phyloP scores from a whole-genome alignment of 1,140 invertebrate genomes.

The Macrobrachium nipponense region DNA sequence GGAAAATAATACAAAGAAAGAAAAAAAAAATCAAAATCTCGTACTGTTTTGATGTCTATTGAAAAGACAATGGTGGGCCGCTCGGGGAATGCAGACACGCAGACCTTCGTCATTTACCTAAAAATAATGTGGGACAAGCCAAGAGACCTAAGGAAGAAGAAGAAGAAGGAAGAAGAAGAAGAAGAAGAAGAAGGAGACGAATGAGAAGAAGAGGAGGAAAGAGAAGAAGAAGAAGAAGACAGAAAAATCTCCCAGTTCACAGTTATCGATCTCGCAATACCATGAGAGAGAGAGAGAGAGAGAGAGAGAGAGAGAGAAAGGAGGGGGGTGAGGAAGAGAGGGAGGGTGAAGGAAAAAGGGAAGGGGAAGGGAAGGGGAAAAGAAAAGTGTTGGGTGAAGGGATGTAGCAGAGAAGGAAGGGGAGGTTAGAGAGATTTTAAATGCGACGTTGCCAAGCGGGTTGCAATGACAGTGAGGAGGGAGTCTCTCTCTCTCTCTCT shows the following conservation, averaged over 20 bases:
- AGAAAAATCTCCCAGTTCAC: too few species aligned
- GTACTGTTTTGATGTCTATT: too few species aligned
- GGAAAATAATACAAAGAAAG: too few species aligned
- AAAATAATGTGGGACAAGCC: too few species aligned
- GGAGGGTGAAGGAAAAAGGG: neutral
- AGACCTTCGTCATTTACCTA: too few species aligned
- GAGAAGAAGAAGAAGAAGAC: too few species aligned
- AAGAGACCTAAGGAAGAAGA: too few species aligned
- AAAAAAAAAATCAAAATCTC: too few species aligned
- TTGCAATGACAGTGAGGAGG: too few species aligned
- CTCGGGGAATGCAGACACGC: too few species aligned
- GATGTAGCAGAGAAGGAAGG: conserved; percentile 4
- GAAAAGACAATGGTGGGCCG: too few species aligned
- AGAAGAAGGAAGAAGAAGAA: neutral
- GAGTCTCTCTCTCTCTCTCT: neutral
- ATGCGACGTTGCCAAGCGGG: conserved; percentile 19
- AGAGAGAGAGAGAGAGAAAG: neutral
- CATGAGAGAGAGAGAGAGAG: neutral
- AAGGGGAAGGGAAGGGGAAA: neutral
- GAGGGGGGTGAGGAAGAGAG: conserved; percentile 12
- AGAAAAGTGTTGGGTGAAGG: neutral
- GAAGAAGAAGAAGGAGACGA: neutral
- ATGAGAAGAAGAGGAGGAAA: neutral
- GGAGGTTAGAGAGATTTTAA: neutral
- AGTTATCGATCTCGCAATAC: too few species aligned